Evolutionary conservation across 2,113 vertebrate species (phyloP).

Genomic region (Microcebus tavaratra): DNA sequence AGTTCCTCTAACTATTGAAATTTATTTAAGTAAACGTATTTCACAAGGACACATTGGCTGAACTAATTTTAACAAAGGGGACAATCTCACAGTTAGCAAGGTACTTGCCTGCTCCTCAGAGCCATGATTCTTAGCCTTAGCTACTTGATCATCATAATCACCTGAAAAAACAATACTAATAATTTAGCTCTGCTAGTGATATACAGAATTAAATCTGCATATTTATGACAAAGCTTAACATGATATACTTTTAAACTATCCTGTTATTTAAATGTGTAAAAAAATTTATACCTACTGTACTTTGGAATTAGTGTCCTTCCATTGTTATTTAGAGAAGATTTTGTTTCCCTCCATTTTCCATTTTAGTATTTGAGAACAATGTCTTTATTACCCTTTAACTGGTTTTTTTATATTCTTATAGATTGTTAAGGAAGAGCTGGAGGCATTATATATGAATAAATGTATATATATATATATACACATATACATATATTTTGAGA

Average conservation of each 20-base stretch:
- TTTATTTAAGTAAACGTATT: background rate
- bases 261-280: background rate
- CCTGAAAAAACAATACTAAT: background rate
- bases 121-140: background rate
- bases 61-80: background rate
- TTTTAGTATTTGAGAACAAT: background rate
- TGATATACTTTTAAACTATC: background rate
- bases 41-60: background rate
- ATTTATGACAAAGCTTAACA: background rate
- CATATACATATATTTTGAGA: background rate
- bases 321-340: background rate
- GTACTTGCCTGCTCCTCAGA: background rate
- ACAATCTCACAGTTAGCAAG: background rate
- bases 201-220: background rate
- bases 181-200: background rate
- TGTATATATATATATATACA: too few species aligned
- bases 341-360: background rate
- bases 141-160: background rate
- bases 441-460: background rate
- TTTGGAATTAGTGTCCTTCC: background rate
- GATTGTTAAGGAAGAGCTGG: background rate
- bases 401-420: background rate
- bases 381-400: background rate
- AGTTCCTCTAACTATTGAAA: background rate
- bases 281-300: background rate